These are phyloP conservation scores for Hylaeus anthracinus DNA, from an alignment of 1,140 invertebrate species.

Conservation along the genomic window DNA sequence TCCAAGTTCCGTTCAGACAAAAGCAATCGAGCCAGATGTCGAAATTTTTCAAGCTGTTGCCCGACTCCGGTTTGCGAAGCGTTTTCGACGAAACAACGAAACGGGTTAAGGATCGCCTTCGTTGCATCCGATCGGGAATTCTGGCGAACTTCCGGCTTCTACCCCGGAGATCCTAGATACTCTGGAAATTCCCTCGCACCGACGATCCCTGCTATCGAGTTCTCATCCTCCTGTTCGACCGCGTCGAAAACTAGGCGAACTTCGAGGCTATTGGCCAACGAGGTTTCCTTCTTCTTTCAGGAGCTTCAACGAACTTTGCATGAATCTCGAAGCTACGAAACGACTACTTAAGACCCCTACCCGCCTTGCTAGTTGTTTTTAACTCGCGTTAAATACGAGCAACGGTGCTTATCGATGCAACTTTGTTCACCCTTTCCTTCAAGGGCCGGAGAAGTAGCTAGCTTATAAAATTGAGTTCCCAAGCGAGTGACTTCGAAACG, in stretches of 20 bases:
- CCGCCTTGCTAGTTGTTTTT: not conserved
- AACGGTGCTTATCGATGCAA: not conserved
- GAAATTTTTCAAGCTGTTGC: conserved; percentile 1
- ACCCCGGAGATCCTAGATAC: conserved; percentile 29
- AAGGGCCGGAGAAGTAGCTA: not conserved
- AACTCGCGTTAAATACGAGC: conserved; percentile 2
- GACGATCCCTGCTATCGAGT: conserved; percentile 42
- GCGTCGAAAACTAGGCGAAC: conserved; percentile 35
- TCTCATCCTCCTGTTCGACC: conserved; percentile 1
- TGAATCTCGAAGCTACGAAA: not conserved
- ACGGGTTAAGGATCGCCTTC: conserved; percentile 7
- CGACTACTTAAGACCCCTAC: not conserved
- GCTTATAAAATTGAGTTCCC: not conserved
- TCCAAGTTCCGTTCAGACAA: not conserved
- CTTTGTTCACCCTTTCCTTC: not conserved
- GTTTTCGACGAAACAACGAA: conserved; percentile 6
- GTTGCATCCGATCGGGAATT: not conserved
- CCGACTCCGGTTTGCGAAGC: not conserved
- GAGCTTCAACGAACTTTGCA: not conserved
- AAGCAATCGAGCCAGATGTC: not conserved
- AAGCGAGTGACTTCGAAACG: not conserved
- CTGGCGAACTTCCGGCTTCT: conserved; percentile 34
- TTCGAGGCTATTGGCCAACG: conserved; percentile 22
- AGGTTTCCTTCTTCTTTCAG: not conserved
- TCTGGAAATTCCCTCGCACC: conserved; percentile 42